Base-by-base conservation (phyloP, 2,797 vertebrate species). In the Peromyscus attwateri region DNA sequence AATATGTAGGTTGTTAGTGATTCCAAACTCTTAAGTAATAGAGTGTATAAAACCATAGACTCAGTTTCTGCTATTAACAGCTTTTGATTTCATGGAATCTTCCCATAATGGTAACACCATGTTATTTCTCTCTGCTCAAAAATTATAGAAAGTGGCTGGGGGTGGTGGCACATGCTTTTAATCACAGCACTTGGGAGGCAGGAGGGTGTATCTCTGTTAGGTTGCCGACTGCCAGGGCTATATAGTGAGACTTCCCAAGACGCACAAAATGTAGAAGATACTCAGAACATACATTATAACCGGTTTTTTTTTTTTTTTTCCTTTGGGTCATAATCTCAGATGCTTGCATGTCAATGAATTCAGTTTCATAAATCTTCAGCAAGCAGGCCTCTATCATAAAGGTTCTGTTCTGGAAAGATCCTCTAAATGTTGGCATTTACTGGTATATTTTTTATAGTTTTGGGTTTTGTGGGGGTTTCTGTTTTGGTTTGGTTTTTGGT, bases 351-450 rank as follows among this genome's bases (percentile, higher is more conserved):
- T 64, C 19, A 83, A 14, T 71, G 68, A 89, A 66, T 34, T 82
- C 16, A 13, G 16, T 90, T 92, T 90, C n/a, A 81, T 95, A 88
- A 88, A 55, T 95, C 70, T 75, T 87, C 11, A 88, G 46, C 49
- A 49, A 60, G 29, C 79, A 92, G 46, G 60, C 64, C 34, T 93
- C 1, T 94, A 17, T 80, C 95, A 27, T 13, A 77, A 27, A 29
- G 40, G 46, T 62, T 60, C 31, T 76, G 3, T 93, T 34, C 46
- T 81, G 40, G 62, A 49, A 80, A 94, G 79, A n/a, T 27, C 2
- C 5, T 62, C n/a, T 40, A 75, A 68, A 52, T 93, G 46, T 3
- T 95, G 13, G 7, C 31, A 77, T 89, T 81, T 25, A 68, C 29
- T 80, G 70, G 27, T 83, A 25, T 29, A 16, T 64, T 84, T 83